These are phyloP conservation scores for Penaeus monodon DNA, from an alignment of 2,888 invertebrate genomes.

Conservation along the genomic window DNA sequence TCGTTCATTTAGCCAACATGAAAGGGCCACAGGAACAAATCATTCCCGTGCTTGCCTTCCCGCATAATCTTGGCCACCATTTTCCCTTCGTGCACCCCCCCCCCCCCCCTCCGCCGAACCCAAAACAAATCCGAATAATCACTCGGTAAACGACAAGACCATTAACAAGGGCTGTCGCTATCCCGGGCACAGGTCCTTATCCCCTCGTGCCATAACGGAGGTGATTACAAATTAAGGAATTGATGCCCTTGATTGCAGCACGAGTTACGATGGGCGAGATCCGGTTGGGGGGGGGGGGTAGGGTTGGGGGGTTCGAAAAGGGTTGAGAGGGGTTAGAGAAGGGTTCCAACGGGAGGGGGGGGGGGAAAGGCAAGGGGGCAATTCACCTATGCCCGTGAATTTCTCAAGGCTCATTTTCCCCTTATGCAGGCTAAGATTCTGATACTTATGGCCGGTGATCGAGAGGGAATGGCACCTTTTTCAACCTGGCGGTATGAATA, in stretches of 20 bases:
- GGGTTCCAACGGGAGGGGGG: too few relatives aligned
- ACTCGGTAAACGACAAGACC: too few relatives aligned
- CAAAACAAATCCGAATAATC: too few relatives aligned
- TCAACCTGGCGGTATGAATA: not conserved
- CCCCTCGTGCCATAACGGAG: not conserved
- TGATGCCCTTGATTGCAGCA: not conserved
- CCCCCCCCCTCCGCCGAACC: not conserved
- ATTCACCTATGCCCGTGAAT: not conserved
- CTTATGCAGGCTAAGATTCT: not conserved
- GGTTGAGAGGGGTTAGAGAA: too few relatives aligned
- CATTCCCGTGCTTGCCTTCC: not conserved
- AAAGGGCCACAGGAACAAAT: too few relatives aligned
- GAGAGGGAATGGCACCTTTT: not conserved
- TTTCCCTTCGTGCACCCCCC: not conserved
- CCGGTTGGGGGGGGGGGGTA: not conserved
- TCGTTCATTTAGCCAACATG: too few relatives aligned
- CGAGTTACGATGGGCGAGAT: not conserved
- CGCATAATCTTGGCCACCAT: not conserved
- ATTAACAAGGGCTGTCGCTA: not conserved
- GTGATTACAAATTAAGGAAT: slow-evolving; percentile 9
- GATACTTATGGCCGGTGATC: not conserved
- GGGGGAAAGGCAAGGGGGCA: too few relatives aligned
- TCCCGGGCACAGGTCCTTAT: not conserved
- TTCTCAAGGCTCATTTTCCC: not conserved
- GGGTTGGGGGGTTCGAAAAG: too few relatives aligned